These are phyloP conservation scores for Campoletis raptor DNA, from an alignment of 2,888 invertebrate species.

Conservation along the genomic window DNA sequence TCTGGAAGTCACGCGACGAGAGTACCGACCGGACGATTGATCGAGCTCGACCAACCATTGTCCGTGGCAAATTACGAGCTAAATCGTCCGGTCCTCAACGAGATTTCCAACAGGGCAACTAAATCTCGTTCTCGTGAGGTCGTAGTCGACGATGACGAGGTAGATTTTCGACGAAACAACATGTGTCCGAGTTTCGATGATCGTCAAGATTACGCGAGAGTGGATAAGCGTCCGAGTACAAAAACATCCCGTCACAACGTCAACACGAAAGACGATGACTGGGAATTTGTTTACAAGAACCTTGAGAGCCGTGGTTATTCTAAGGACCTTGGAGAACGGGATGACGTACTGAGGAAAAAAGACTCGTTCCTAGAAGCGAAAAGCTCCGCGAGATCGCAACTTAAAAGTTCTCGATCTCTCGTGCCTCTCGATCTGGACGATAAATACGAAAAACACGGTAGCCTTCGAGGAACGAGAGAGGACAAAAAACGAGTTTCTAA, in stretches of 20 bases:
- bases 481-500: slow-evolving; percentile 59
- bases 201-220: slow-evolving; percentile 73
- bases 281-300: slow-evolving; percentile 93
- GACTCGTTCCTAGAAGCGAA: slow-evolving; percentile 66
- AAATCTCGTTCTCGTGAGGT: slow-evolving; percentile 23
- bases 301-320: slow-evolving; percentile 91
- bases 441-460: slow-evolving; percentile 60
- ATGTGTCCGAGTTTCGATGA: slow-evolving; percentile 68
- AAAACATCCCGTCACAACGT: slow-evolving; percentile 40
- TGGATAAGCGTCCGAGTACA: slow-evolving; percentile 73
- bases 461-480: slow-evolving; percentile 62
- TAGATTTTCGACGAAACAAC: slow-evolving; percentile 73
- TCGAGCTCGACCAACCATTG: slow-evolving; percentile 87
- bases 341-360: slow-evolving; percentile 87
- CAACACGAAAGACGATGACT: slow-evolving; percentile 86
- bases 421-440: slow-evolving; percentile 70
- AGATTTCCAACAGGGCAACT: slow-evolving; percentile 3
- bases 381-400: slow-evolving; percentile 58
- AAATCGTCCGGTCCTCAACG: slow-evolving; percentile 68
- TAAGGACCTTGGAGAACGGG: slow-evolving; percentile 88
- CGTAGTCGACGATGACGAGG: slow-evolving; percentile 71
- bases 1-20: slow-evolving; percentile 72
- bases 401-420: slow-evolving; percentile 65
- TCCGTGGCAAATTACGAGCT: slow-evolving; percentile 75
- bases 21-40: slow-evolving; percentile 89